These are phyloP conservation scores for Salminus brasiliensis DNA, from an alignment of 2,113 vertebrate species.

Conservation along the genomic window DNA sequence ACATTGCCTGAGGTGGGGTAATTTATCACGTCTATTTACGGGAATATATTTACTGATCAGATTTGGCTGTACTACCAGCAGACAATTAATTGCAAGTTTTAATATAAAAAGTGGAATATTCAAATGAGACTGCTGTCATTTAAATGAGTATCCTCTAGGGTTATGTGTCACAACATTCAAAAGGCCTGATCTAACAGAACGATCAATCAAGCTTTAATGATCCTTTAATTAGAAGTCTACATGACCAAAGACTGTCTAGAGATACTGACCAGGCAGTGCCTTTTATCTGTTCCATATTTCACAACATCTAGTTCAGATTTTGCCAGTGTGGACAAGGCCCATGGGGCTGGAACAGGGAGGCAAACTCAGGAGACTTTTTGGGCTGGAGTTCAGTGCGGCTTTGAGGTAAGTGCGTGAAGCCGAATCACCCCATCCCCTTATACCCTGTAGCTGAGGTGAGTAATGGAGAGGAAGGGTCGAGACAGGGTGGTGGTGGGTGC, in stretches of 20 bases:
- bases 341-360: no score
- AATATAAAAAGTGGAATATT: conserved; percentile 24
- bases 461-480: no score
- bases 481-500: no score
- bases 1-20: not conserved
- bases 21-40: not conserved
- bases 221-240: conserved; percentile 54
- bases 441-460: no score
- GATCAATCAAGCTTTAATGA: conserved; percentile 41
- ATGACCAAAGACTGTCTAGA: not conserved
- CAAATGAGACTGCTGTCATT: conserved; percentile 21
- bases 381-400: no score
- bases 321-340: no score
- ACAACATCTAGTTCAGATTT: no score
- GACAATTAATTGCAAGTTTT: conserved; percentile 15
- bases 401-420: no score
- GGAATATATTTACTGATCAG: conserved; percentile 17
- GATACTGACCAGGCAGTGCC: not conserved
- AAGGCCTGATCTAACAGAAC: conserved; percentile 47
- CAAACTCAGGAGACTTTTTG: no score
- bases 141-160: conserved; percentile 2
- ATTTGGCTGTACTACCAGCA: not conserved
- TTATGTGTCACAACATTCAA: conserved; percentile 34
- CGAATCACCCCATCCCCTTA: no score
- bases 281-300: no score